Evolutionary conservation across 2,797 vertebrate genomes (phyloP).

Genomic region (Gouania willdenowi): DNA sequence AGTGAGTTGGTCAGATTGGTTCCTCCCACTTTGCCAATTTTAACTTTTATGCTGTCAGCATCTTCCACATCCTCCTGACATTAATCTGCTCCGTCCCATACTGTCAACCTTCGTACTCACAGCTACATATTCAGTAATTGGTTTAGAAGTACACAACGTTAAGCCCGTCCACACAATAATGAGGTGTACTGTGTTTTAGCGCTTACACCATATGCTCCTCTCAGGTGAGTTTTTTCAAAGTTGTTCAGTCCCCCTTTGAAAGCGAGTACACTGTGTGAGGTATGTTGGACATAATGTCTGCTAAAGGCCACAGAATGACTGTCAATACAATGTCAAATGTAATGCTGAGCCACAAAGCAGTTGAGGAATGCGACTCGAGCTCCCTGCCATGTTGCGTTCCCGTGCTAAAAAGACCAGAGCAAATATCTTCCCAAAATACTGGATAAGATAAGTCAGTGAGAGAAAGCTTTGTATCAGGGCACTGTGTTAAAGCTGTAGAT

Average conservation of each 20-base stretch:
- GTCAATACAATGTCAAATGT: slow-evolving; percentile 66
- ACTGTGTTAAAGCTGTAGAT: slow-evolving; percentile 20
- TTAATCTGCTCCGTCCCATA: slow-evolving; percentile 44
- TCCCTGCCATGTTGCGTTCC: slow-evolving; percentile 52
- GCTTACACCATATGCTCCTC: slow-evolving; percentile 18
- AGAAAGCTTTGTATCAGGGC: slow-evolving; percentile 19
- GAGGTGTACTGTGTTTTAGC: slow-evolving; percentile 10
- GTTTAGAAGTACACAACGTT: slow-evolving; percentile 47
- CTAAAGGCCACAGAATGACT: slow-evolving; percentile 38
- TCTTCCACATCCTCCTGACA: slow-evolving; percentile 31
- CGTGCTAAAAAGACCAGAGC: slow-evolving; percentile 53
- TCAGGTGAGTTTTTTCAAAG: slow-evolving; percentile 15
- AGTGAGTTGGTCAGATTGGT: slow-evolving; percentile 23
- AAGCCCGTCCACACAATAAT: slow-evolving; percentile 42
- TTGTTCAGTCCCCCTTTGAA: slow-evolving; percentile 28
- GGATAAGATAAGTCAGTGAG: slow-evolving; percentile 32
- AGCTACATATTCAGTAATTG: slow-evolving; percentile 55
- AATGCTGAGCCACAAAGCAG: slow-evolving; percentile 61
- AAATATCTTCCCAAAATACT: slow-evolving; percentile 43
- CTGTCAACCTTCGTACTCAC: slow-evolving; percentile 41
- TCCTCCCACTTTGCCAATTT: slow-evolving; percentile 23
- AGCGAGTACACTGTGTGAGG: slow-evolving; percentile 2
- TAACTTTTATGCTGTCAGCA: slow-evolving; percentile 35
- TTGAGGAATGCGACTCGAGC: slow-evolving; percentile 54
- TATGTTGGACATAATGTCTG: slow-evolving; percentile 38